Percentiles rank a stretch among this genome's conserved stretches.
Evolutionary conservation across 2,113 vertebrate species (phyloP).

Genomic region (Regulus satrapa): DNA sequence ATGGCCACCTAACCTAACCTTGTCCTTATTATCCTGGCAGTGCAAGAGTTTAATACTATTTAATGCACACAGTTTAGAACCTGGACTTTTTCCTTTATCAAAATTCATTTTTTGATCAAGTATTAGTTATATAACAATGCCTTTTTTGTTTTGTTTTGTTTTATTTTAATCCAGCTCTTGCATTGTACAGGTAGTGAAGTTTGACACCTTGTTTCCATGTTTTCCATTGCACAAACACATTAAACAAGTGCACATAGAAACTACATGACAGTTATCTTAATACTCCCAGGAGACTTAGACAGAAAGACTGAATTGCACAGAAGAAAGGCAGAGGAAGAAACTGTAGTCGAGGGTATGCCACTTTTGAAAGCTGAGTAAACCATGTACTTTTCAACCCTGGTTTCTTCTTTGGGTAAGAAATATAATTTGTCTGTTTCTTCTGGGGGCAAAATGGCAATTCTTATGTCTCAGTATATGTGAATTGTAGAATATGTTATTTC

Average conservation of each 20-base stretch:
- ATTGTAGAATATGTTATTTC: not conserved
- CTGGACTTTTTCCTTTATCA: not conserved
- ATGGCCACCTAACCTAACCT: not conserved
- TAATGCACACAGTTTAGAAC: not conserved
- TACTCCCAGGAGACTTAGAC: not conserved
- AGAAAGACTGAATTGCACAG: not conserved
- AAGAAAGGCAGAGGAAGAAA: not conserved
- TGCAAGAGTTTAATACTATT: not conserved
- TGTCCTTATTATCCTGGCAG: not conserved
- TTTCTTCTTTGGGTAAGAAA: not conserved
- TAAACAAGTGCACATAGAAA: not conserved
- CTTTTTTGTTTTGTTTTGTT: not conserved
- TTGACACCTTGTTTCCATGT: not conserved
- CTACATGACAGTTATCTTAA: not conserved
- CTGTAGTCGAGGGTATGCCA: not conserved
- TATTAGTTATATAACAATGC: not conserved
- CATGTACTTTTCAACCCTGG: not conserved
- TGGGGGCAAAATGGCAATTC: not conserved
- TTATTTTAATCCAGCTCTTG: not conserved
- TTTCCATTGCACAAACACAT: not conserved
- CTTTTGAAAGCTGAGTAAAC: not conserved
- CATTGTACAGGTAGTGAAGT: not conserved
- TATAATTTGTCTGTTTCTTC: not conserved
- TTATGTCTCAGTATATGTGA: not conserved
- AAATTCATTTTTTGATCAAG: not conserved